Base-by-base conservation (phyloP, 2,797 vertebrate genomes). In the Cuniculus paca region DNA sequence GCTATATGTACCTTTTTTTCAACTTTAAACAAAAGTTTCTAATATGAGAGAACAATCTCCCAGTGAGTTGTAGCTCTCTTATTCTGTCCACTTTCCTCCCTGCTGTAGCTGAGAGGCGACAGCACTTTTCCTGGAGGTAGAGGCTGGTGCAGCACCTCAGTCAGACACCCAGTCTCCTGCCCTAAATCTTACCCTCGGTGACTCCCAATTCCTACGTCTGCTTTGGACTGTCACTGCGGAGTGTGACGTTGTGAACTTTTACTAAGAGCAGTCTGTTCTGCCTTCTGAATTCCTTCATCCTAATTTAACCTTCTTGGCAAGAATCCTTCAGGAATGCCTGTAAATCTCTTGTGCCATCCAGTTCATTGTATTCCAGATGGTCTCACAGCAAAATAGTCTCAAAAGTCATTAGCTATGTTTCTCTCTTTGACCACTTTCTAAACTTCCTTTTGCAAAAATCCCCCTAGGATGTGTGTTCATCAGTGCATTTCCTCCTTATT, bases 381-480 rank as follows among this genome's bases (percentile, higher is more conserved):
- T 54, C 75, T 72, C 58, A 52, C 14, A 60, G 5, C 65, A 60
- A 74, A 88, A n/a, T 31, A 65, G 14, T 54, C 26, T 72, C 42
- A 54, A 26, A 77, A 72, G 60, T 58, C 5, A 45, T 75, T 61
- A 24, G 39, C 58, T 74, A 36, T 12, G 28, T 34, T 45, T 58
- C 80, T 86, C 1, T 19, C 34, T 70, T 10, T 68, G 79, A 20
- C 36, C 48, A n/a, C 31, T 28, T 48, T 45, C 48, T 45, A 19
- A 28, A 24, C 8, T 45, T 83, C 10, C 12, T 22, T 88, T 74
- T 36, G 14, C 31, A 81, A 28, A 48, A 14, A 34, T 79, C 75
- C 72, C n/a, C 34, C 26, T 12, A 13, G 19, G 22, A n/a, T 4
- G 1, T 68, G 42, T 36, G 6, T 28, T 0, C 5, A 2, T 14